Percentiles rank a stretch among this genome's conserved stretches.
phyloP scores from a whole-genome alignment of 2,797 vertebrate species.

The Buceros bicornis region DNA sequence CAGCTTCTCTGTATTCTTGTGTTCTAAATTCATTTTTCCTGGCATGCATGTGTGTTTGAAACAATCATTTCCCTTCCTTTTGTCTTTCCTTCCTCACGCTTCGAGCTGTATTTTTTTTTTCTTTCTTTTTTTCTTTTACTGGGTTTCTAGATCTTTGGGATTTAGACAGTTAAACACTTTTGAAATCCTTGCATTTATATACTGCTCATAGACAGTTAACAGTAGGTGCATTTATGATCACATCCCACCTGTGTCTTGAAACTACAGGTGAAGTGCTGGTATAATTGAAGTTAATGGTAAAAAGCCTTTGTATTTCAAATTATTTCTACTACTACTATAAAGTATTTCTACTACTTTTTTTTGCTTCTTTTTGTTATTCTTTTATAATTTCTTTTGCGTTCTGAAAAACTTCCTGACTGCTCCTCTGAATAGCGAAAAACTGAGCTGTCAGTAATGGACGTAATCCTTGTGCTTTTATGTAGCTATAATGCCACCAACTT shows the following conservation, averaged over 20 bases:
- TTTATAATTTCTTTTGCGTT: background rate
- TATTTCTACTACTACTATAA: no score
- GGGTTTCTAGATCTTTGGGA: background rate
- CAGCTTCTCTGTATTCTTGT: background rate
- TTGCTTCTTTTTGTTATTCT: background rate
- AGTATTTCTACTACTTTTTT: background rate
- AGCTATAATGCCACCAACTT: background rate
- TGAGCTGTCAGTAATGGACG: background rate
- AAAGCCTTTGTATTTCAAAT: background rate
- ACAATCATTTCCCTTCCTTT: background rate
- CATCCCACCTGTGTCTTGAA: background rate
- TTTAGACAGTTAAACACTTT: background rate
- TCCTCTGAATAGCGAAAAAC: background rate
- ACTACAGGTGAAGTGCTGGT: fast-evolving
- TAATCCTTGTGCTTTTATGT: background rate
- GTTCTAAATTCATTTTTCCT: background rate
- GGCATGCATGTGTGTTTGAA: background rate
- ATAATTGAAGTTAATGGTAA: background rate
- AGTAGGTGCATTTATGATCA: background rate
- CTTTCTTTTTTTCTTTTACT: no score
- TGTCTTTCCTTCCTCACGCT: background rate
- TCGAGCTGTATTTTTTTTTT: background rate
- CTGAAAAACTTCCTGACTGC: background rate
- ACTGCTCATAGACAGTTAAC: background rate
- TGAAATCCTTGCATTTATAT: background rate